A percentile compares a stretch with the other conserved stretches of the same genome.
phyloP scores from a whole-genome alignment of 2,888 invertebrate genomes.

The Sympetrum striolatum region DNA sequence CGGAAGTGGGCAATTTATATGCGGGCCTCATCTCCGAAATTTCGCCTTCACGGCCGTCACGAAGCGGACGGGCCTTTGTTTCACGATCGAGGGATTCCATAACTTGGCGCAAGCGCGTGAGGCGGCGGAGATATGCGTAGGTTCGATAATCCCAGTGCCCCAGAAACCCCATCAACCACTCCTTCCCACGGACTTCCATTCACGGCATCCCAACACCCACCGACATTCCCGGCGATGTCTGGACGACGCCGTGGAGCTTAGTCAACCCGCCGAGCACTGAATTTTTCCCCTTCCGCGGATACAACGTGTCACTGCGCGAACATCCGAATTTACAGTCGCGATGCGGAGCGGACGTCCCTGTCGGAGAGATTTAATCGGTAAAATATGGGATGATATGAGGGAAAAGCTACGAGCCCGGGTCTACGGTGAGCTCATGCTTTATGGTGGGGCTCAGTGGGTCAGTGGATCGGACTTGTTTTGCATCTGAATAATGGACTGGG shows the following conservation, averaged over 20 bases:
- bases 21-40: background rate
- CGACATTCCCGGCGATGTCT: background rate
- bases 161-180: background rate
- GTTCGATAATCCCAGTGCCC: slow-evolving; percentile 13
- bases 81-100: background rate
- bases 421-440: too few species aligned
- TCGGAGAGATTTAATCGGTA: background rate
- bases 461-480: too few species aligned
- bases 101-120: background rate
- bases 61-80: background rate
- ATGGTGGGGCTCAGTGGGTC: background rate
- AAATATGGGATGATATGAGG: background rate
- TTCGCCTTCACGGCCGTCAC: background rate
- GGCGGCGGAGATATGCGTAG: background rate
- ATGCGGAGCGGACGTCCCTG: background rate
- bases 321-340: background rate
- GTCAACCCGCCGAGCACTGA: background rate
- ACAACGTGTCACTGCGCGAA: too few species aligned
- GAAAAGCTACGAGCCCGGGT: background rate
- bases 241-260: background rate
- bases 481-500: too few species aligned
- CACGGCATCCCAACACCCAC: background rate
- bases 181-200: background rate
- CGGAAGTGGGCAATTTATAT: background rate
- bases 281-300: background rate